Evolutionary conservation across 2,888 invertebrate species (phyloP), one percentile per base, ranked within the genome.

Genomic region (Cheilosia impressa): DNA sequence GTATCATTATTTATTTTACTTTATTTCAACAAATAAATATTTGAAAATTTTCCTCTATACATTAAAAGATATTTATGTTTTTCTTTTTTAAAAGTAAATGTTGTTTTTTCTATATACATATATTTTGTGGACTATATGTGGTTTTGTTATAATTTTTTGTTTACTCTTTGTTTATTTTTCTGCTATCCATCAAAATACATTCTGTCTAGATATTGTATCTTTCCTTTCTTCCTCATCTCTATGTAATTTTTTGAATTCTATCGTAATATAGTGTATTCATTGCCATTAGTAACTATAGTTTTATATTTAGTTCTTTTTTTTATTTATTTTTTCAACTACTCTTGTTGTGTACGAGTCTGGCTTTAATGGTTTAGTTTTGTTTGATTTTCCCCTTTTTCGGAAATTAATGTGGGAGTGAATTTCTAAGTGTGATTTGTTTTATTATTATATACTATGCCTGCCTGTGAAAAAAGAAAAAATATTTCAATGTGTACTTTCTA

Each of bases 1-100:
- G 91, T 91, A 91, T 91, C 91, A 90, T 90, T 87, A 84, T 84
- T 80, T 87, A 80, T 87, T 78, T 75, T 58, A 78, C 68, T 83
- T 63, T 89, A 24, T 90, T 60, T 80, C 89, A 90, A 90, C 89
- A 90, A 90, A 90, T 90, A 90, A 89, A 90, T 90, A 88, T 88
- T 90, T 89, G 88, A 89, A 89, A 72, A 60, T 58, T 62, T 72
- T 87, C 88, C 88, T 89, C 88, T 88, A 83, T 87, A 87, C 68
- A 87, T 85, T 81, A 81, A 81, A 65, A 78, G 78, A 85, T 77
- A 62, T 38, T 38, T 77, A 62, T 73, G 57, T 41, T 79, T 83
- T 84, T 65, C 55, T 80, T 87, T 68, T 63, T 71, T 72, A 52
- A 72, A 76, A 79, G 80, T 84, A 75, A 81, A 80, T 80, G 83